Evolutionary conservation across 2,888 invertebrate species (phyloP), one percentile per base, ranked within the genome.

Genomic region (Mechanitis messenoides): DNA sequence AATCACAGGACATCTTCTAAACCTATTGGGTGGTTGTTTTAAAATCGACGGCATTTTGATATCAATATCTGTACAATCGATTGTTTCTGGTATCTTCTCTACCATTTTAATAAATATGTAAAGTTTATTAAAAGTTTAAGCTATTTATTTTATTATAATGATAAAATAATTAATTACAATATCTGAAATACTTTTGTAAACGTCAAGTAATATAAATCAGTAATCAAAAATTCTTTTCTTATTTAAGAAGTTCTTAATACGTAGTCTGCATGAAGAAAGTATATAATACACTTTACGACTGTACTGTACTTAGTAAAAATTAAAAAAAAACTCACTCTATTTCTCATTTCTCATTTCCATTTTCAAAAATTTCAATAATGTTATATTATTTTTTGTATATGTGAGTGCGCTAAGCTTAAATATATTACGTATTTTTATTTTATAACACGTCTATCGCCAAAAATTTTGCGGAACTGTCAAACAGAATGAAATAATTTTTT

Each of bases 1-100:
- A 55, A 83, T 75, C 6, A 84, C 56, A 11, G 79, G 74, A 62
- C 72, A 76, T 64, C 79, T 76, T 60, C 80, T 72, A 28, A 67
- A 65, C 42, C 69, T 70, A 64, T 71, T 73, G 1, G 67, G 61
- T 1, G 60, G 54, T 1, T 55, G 56, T 0, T 60, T 9, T 9
- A 81, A 55, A n/a, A 76, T 61, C 0, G 59, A 28, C 0, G 65
- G 54, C 33, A 77, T 57, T 45, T 72, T 69, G 3, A 81, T 70
- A 57, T 83, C 79, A 0, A 72, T 56, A 42, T 79, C 68, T 33
- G 64, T 57, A 65, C 72, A 74, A 12, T 61, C 20, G 33, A 74
- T 62, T 1, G 7, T 20, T 58, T 74, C 72, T 55, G 68, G 63
- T 46, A 42, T 56, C 11, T 60, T 64, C 3, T 67, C 66, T 38